These are phyloP conservation scores for Mesitornis unicolor DNA, from an alignment of 2,113 vertebrate genomes.

Conservation along the genomic window DNA sequence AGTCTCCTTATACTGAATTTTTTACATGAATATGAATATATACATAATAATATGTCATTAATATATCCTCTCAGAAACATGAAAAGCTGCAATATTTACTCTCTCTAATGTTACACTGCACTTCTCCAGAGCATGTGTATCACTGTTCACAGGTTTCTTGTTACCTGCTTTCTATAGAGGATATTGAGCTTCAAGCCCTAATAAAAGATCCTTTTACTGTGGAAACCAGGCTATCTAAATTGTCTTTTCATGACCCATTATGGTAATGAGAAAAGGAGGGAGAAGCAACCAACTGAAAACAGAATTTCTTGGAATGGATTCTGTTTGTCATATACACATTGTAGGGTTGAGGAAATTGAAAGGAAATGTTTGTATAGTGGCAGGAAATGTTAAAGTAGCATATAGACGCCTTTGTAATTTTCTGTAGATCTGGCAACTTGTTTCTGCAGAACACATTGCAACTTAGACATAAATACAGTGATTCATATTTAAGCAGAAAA, in stretches of 20 bases:
- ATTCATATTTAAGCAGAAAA: not conserved
- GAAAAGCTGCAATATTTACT: not conserved
- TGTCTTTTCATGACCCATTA: not conserved
- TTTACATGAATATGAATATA: not conserved
- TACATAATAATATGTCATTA: too few species aligned
- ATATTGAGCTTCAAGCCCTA: not conserved
- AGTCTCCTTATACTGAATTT: not conserved
- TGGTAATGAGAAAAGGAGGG: not conserved
- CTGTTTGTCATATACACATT: not conserved
- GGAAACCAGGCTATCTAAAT: not conserved
- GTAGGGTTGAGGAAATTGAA: not conserved
- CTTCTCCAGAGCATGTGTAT: not conserved
- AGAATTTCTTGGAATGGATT: not conserved
- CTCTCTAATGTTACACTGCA: not conserved
- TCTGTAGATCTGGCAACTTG: not conserved
- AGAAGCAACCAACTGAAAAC: not conserved
- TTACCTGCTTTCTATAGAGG: not conserved
- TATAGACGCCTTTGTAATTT: not conserved
- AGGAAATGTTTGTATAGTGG: not conserved
- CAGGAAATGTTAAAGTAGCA: not conserved
- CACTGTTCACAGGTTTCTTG: not conserved
- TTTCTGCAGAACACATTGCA: not conserved
- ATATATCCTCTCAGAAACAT: not conserved
- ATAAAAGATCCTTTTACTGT: not conserved
- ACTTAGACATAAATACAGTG: not conserved